Conservation (phyloP, 2,888 invertebrate species). For the Microplitis manilae region DNA sequence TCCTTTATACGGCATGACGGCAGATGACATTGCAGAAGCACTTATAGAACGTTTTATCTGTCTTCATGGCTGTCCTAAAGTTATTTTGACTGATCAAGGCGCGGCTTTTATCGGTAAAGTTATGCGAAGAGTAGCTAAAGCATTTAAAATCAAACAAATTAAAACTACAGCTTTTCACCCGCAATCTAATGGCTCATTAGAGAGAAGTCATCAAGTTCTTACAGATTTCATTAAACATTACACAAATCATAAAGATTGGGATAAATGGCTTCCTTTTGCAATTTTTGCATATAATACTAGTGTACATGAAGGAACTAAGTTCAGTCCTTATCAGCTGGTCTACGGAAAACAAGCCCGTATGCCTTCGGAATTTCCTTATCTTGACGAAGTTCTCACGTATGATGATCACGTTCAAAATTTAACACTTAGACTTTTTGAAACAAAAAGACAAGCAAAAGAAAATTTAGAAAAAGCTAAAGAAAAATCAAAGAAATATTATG, state of each 20-base stretch:
- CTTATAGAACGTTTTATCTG: conserved; percentile 30
- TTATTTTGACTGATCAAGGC: conserved; percentile 41
- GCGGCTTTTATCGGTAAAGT: conserved; percentile 30
- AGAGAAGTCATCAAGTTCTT: conserved; percentile 34
- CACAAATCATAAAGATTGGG: conserved; percentile 23
- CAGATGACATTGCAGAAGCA: conserved; percentile 33
- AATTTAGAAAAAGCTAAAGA: conserved; percentile 23
- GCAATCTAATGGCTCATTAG: conserved; percentile 40
- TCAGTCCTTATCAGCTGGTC: conserved; percentile 28
- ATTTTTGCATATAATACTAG: conserved; percentile 27
- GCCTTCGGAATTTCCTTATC: background rate
- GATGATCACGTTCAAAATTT: conserved; percentile 28
- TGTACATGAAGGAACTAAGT: conserved; percentile 33
- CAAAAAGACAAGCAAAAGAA: conserved; percentile 7
- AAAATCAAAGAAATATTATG: conserved; percentile 32
- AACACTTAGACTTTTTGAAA: background rate
- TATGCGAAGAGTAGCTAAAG: conserved; percentile 25
- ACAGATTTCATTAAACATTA: conserved; percentile 30
- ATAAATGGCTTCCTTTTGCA: conserved; percentile 1
- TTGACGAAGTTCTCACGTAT: conserved; percentile 5
- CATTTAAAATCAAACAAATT: conserved; percentile 39
- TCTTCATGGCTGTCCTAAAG: conserved; percentile 28
- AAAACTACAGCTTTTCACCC: conserved; percentile 43
- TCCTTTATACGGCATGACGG: conserved; percentile 13
- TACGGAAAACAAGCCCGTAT: conserved; percentile 27